phyloP scores from a whole-genome alignment of 1,140 invertebrate species.

The Trissolcus basalis region DNA sequence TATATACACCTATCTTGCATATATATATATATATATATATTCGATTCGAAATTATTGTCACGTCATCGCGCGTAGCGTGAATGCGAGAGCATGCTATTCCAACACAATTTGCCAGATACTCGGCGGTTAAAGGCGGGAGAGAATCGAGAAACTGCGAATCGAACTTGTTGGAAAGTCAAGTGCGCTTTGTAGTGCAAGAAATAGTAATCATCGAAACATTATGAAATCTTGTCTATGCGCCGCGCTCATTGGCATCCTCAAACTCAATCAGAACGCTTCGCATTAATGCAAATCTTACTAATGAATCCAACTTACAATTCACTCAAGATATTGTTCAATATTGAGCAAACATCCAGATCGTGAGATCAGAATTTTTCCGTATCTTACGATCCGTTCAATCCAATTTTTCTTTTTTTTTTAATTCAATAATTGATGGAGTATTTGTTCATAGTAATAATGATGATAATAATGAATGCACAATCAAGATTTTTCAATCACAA shows the following conservation, averaged over 20 bases:
- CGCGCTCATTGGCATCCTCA: constrained; percentile 22
- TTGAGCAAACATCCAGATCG: constrained; percentile 27
- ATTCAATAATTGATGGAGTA: too few relatives aligned
- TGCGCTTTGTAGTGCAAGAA: constrained; percentile 30
- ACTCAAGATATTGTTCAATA: constrained; percentile 19
- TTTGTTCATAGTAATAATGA: too few relatives aligned
- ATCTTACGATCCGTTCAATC: background rate
- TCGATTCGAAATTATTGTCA: too few relatives aligned
- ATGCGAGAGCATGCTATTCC: background rate
- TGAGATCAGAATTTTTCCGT: background rate
- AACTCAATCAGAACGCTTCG: constrained; percentile 38
- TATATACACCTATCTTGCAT: too few relatives aligned
- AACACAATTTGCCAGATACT: constrained; percentile 43
- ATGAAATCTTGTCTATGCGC: constrained; percentile 25
- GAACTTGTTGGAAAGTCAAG: constrained; percentile 18
- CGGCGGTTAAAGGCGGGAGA: constrained; percentile 20
- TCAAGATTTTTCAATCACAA: too few relatives aligned
- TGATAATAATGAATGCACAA: too few relatives aligned
- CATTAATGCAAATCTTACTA: constrained; percentile 27
- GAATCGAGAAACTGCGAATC: constrained; percentile 15
- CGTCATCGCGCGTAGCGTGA: too few relatives aligned
- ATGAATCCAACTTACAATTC: constrained; percentile 29
- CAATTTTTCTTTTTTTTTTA: too few relatives aligned
- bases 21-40: too few relatives aligned
- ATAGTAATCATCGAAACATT: constrained; percentile 41